These are phyloP conservation scores for Parnassius smintheus DNA, from an alignment of 2,888 invertebrate genomes.

Conservation along the genomic window DNA sequence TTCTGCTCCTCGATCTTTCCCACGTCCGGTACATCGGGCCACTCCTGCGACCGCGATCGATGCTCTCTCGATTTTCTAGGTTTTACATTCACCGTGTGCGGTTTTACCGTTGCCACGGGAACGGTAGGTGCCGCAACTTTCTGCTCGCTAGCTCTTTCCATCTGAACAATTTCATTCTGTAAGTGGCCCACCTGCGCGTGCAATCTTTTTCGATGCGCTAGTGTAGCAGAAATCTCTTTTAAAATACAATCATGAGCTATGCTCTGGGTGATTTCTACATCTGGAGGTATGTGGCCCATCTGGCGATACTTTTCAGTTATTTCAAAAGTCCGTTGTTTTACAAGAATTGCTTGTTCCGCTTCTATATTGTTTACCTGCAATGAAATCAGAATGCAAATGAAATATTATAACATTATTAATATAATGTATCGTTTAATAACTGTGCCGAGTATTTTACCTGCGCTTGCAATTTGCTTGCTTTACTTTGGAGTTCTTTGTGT, in stretches of 20 bases:
- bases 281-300: constrained; percentile 76
- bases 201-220: constrained; percentile 91
- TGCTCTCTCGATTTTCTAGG: constrained; percentile 84
- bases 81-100: constrained; percentile 63
- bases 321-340: constrained; percentile 87
- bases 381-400: no score
- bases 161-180: constrained; percentile 87
- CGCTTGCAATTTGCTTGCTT: constrained; percentile 91
- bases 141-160: constrained; percentile 87
- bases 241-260: constrained; percentile 91
- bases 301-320: constrained; percentile 86
- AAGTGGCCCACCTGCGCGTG: constrained; percentile 89
- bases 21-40: constrained; percentile 95
- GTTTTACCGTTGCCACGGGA: constrained; percentile 70
- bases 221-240: constrained; percentile 91
- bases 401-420: no score
- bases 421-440: no score
- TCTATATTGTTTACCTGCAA: constrained; percentile 84
- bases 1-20: constrained; percentile 96
- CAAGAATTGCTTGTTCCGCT: constrained; percentile 87
- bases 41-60: constrained; percentile 91
- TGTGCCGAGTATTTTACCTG: constrained; percentile 79
- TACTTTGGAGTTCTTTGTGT: constrained; percentile 95
- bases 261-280: constrained; percentile 83
- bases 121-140: constrained; percentile 67